Percentiles rank a stretch among this genome's conserved stretches.
phyloP scores from a whole-genome alignment of 1,140 invertebrate genomes.

The Matsumurasca onukii region DNA sequence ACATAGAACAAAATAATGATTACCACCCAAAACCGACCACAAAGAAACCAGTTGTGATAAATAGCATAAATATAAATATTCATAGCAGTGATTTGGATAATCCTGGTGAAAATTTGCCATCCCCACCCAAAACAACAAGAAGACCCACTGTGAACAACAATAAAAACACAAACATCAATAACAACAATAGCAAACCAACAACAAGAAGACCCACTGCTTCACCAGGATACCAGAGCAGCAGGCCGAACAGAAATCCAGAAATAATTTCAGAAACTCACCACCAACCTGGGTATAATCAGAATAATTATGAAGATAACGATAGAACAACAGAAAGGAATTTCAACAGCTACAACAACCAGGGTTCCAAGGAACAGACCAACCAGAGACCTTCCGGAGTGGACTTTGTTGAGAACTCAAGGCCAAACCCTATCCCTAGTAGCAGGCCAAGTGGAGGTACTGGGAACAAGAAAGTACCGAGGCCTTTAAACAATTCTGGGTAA shows the following conservation, averaged over 20 bases:
- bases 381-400: not conserved
- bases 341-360: not conserved
- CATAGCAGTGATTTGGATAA: conserved; percentile 2
- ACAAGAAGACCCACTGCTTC: not conserved
- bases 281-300: conserved; percentile 4
- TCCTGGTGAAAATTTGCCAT: not conserved
- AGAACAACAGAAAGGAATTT: conserved; percentile 7
- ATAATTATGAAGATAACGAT: conserved; percentile 11
- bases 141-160: conserved; percentile 7
- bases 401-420: not conserved
- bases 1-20: not conserved
- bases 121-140: not conserved
- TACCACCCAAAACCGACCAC: conserved; percentile 2
- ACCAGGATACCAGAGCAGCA: not conserved
- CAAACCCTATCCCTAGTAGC: not conserved
- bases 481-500: not conserved
- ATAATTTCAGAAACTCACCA: conserved; percentile 15
- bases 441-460: not conserved
- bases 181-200: conserved; percentile 6
- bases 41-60: conserved; percentile 21
- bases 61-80: conserved; percentile 10
- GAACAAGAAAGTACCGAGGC: not conserved
- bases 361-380: too few species aligned
- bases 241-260: conserved; percentile 17
- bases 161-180: conserved; percentile 20